Conservation (phyloP, 2,797 vertebrate genomes). For the Smutsia gigantea region DNA sequence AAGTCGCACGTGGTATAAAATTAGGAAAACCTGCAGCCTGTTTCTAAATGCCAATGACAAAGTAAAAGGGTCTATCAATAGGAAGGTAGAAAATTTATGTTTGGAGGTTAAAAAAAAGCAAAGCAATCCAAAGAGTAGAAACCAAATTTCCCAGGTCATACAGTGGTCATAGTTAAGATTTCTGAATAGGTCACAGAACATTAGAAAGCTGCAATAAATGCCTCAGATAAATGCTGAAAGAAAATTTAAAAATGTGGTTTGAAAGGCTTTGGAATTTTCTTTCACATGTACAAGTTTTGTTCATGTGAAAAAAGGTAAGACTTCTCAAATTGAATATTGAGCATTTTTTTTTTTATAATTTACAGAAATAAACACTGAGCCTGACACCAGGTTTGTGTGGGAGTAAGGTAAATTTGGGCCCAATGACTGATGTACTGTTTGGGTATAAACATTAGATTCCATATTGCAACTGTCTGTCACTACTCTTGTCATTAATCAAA, state of each 20-base stretch:
- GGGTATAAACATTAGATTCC: constrained; percentile 76
- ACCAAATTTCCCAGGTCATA: constrained; percentile 18
- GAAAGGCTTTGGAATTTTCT: neutral
- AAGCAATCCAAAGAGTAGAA: constrained; percentile 63
- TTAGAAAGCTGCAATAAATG: constrained; percentile 64
- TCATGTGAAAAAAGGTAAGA: constrained; percentile 39
- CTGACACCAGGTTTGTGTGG: constrained; percentile 62
- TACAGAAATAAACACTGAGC: constrained; percentile 72
- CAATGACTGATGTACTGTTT: constrained; percentile 75
- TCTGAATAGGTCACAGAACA: neutral
- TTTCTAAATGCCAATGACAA: constrained; percentile 79
- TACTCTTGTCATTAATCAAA: constrained; percentile 77
- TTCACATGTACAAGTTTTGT: constrained; percentile 13
- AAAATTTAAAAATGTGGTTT: neutral
- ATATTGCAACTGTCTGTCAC: constrained; percentile 79
- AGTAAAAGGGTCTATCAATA: constrained; percentile 67
- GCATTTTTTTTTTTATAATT: constrained; percentile 49
- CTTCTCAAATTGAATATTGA: constrained; percentile 65
- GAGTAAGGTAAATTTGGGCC: constrained; percentile 78
- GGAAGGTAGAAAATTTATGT: constrained; percentile 68
- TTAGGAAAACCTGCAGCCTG: constrained; percentile 76
- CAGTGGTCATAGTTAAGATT: constrained; percentile 44
- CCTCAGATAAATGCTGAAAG: constrained; percentile 51
- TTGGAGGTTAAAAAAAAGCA: constrained; percentile 67
- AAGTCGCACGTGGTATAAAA: constrained; percentile 72